Conservation (phyloP, 2,797 vertebrate species). For the Dicrostonyx torquatus region DNA sequence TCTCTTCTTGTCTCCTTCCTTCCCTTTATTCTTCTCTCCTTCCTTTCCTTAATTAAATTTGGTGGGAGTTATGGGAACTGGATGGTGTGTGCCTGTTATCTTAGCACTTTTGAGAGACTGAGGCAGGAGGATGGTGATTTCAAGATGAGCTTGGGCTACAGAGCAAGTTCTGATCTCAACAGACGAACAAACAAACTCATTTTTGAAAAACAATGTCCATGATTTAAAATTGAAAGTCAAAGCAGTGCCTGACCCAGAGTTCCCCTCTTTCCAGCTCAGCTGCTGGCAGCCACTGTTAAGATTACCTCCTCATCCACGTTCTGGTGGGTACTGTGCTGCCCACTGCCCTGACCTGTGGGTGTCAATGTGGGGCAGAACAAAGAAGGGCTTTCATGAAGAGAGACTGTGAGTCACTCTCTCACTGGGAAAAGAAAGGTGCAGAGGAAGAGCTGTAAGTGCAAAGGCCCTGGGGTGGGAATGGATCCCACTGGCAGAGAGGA, state of each 20-base stretch:
- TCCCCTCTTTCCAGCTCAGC: background rate
- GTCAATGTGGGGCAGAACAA: background rate
- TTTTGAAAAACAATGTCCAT: background rate
- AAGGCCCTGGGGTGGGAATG: conserved; percentile 12
- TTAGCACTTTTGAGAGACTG: background rate
- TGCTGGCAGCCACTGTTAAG: background rate
- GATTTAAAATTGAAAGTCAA: conserved; percentile 39
- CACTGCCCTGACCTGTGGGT: background rate
- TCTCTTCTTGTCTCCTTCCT: background rate
- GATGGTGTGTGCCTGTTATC: background rate
- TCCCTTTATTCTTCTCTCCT: background rate
- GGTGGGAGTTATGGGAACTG: background rate
- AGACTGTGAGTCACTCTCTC: background rate
- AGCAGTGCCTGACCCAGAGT: background rate
- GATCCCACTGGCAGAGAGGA: background rate
- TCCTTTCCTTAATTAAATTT: conserved; percentile 15
- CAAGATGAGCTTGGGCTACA: background rate
- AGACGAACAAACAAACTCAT: background rate
- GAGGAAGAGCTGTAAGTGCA: background rate
- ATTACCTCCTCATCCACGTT: background rate
- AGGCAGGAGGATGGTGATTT: background rate
- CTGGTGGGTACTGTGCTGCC: background rate
- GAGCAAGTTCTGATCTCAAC: background rate
- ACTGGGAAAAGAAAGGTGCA: background rate
- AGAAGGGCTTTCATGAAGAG: conserved; percentile 1